Conservation (phyloP, 2,113 vertebrate species). For the Edolisoma coerulescens region DNA sequence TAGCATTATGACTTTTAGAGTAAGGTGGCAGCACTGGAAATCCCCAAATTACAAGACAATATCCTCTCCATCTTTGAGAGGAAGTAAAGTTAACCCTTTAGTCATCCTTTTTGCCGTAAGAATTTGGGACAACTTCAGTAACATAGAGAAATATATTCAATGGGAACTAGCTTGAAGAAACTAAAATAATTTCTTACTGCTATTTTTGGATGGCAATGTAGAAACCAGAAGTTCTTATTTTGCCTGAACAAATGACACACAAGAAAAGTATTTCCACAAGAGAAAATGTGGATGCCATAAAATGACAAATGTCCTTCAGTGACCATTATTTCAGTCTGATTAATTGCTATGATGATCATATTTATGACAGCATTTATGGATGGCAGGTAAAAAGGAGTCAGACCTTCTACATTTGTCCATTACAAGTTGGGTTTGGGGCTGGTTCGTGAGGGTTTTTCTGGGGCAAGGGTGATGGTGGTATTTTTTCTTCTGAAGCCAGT, state of each 20-base stretch:
- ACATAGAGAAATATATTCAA: not conserved
- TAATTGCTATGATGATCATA: not conserved
- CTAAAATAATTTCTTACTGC: not conserved
- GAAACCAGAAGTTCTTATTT: not conserved
- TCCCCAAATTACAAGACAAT: not conserved
- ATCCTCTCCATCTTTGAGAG: not conserved
- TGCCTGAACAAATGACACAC: not conserved
- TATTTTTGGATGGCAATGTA: accelerated
- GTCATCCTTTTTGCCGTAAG: not conserved
- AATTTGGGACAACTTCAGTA: not conserved
- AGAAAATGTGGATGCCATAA: not conserved
- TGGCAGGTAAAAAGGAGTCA: not conserved
- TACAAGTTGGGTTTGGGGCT: not conserved
- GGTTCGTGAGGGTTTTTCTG: not conserved
- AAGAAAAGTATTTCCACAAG: not conserved
- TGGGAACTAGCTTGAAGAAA: not conserved
- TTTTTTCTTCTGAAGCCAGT: not conserved
- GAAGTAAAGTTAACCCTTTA: not conserved
- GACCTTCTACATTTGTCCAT: not conserved
- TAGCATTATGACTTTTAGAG: not conserved
- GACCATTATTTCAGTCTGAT: not conserved
- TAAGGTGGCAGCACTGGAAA: not conserved
- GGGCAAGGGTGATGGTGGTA: too few species aligned
- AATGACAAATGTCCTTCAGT: not conserved
- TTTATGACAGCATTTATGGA: not conserved